A percentile compares a stretch with the other conserved stretches of the same genome.
Conservation (phyloP, 2,113 vertebrate genomes). For the Murina feae region DNA sequence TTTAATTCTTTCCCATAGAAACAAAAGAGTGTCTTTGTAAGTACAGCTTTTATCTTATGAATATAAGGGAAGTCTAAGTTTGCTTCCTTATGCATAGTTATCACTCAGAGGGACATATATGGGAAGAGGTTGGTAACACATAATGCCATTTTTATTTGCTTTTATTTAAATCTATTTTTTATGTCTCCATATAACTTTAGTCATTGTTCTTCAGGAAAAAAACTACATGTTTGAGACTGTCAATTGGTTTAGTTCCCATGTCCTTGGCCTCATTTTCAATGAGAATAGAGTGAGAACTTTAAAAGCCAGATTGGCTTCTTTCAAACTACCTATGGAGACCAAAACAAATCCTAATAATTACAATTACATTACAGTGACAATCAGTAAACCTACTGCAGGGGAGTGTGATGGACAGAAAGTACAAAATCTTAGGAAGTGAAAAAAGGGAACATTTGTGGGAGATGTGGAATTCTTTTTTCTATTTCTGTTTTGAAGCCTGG, state of each 20-base stretch:
- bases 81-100: not conserved
- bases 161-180: not conserved
- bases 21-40: not conserved
- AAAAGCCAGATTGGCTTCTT: not conserved
- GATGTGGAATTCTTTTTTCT: not conserved
- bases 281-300: not conserved
- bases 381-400: not conserved
- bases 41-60: not conserved
- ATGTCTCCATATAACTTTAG: not conserved
- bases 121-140: not conserved
- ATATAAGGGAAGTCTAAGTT: not conserved
- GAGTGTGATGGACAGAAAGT: not conserved
- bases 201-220: not conserved
- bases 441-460: not conserved
- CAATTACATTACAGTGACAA: not conserved
- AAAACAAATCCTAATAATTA: not conserved
- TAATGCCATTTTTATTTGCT: not conserved
- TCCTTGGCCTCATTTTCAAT: not conserved
- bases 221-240: not conserved
- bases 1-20: not conserved
- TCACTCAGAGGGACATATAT: not conserved
- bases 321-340: not conserved
- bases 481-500: not conserved
- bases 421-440: not conserved
- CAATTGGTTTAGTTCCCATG: not conserved